Conservation (phyloP, 2,797 vertebrate genomes). For the Amblyraja radiata region DNA sequence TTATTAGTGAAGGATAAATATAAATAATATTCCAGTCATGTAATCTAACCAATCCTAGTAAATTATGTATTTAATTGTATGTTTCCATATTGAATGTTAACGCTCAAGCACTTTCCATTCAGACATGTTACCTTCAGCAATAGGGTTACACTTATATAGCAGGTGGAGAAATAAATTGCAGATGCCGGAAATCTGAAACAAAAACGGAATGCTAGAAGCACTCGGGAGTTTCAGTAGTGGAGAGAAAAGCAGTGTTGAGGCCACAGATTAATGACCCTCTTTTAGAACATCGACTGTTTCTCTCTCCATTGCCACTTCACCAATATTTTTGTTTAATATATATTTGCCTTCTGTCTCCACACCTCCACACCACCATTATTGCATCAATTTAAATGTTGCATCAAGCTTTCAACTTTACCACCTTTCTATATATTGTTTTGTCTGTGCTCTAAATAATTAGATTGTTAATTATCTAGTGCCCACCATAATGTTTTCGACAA, state of each 20-base stretch:
- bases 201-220: too few species aligned
- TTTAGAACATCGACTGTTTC: too few species aligned
- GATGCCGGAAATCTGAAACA: too few species aligned
- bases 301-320: too few species aligned
- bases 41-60: background rate
- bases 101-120: background rate
- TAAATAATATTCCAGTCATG: constrained; percentile 32
- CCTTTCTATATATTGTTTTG: background rate
- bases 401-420: background rate
- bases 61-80: constrained; percentile 27
- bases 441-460: background rate
- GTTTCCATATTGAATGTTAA: background rate
- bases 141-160: background rate
- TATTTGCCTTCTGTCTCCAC: background rate
- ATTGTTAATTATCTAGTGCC: too few species aligned
- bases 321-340: too few species aligned
- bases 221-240: too few species aligned
- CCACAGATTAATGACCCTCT: too few species aligned
- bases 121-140: background rate
- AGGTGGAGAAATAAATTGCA: too few species aligned
- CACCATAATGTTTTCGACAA: too few species aligned
- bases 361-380: background rate
- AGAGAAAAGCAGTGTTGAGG: too few species aligned
- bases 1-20: constrained; percentile 31
- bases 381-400: background rate